phyloP scores from a whole-genome alignment of 1,140 invertebrate genomes.

The Cataglyphis hispanica region DNA sequence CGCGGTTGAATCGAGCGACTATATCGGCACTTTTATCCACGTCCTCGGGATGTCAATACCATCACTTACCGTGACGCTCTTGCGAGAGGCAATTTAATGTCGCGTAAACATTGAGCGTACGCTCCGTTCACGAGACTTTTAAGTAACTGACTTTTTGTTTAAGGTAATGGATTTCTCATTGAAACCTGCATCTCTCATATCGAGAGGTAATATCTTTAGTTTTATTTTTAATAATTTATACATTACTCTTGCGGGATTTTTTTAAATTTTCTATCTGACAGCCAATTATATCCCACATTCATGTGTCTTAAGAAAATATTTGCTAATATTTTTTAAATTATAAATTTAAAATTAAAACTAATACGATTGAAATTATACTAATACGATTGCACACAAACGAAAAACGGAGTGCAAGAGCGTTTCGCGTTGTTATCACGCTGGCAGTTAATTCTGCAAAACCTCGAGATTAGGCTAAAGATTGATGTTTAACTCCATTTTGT shows the following conservation, averaged over 20 bases:
- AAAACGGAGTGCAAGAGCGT: not conserved
- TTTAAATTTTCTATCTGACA: not conserved
- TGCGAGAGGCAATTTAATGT: constrained; percentile 25
- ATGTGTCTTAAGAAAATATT: not conserved
- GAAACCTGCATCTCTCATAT: not conserved
- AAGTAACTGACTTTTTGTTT: not conserved
- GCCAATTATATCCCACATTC: not conserved
- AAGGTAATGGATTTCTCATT: not conserved
- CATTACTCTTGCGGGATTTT: not conserved
- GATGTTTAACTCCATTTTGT: constrained; percentile 52
- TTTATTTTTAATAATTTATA: not conserved
- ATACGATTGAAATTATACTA: not conserved
- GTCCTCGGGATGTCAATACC: constrained; percentile 30
- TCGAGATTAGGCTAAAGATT: constrained; percentile 42
- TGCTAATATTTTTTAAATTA: not conserved
- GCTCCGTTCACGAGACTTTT: constrained; percentile 8
- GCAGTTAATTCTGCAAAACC: not conserved
- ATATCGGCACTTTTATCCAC: constrained; percentile 41
- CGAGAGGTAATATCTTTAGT: not conserved
- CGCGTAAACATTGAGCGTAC: constrained; percentile 10
- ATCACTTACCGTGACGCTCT: constrained; percentile 13
- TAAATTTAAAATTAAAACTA: too few species aligned
- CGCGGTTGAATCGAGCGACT: constrained; percentile 49
- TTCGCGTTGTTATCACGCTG: not conserved
- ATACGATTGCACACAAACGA: not conserved